A percentile compares a stretch with the other conserved stretches of the same genome.
phyloP scores from a whole-genome alignment of 2,797 vertebrate genomes.

The Paguma larvata region DNA sequence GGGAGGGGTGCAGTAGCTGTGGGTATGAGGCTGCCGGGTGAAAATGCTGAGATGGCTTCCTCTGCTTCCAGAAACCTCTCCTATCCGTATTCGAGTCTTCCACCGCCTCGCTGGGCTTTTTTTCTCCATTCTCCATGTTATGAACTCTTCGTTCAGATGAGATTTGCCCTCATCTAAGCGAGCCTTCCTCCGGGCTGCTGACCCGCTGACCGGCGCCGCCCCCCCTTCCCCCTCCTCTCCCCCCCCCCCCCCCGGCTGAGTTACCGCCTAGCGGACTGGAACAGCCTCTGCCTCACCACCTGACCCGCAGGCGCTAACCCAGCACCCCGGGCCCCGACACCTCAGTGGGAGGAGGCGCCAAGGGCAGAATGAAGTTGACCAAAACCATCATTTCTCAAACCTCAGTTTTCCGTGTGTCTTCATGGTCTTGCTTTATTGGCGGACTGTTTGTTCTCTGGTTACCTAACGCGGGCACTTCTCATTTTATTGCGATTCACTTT shows the following conservation, averaged over 20 bases:
- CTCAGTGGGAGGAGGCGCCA: fast-evolving
- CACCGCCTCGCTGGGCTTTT: background rate
- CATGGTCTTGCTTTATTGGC: background rate
- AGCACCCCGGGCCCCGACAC: background rate
- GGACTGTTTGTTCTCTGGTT: background rate
- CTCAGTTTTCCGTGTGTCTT: background rate
- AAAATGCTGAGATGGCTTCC: background rate
- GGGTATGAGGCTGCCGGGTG: too few species aligned
- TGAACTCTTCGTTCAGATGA: background rate
- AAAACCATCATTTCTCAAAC: background rate
- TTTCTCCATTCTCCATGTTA: background rate
- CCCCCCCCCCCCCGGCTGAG: fast-evolving
- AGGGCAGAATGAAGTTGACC: background rate
- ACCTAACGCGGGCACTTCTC: background rate
- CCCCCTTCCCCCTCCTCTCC: background rate
- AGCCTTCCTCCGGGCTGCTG: background rate
- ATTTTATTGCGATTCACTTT: background rate
- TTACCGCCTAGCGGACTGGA: background rate
- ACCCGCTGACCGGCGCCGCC: too few species aligned
- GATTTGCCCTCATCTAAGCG: background rate
- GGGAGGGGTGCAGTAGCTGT: background rate
- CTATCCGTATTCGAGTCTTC: too few species aligned
- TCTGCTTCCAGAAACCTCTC: background rate
- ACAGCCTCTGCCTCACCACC: background rate
- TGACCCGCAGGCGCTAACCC: background rate